These are phyloP conservation scores for Prietella phreatophila DNA, from an alignment of 2,113 vertebrate species.

Conservation along the genomic window DNA sequence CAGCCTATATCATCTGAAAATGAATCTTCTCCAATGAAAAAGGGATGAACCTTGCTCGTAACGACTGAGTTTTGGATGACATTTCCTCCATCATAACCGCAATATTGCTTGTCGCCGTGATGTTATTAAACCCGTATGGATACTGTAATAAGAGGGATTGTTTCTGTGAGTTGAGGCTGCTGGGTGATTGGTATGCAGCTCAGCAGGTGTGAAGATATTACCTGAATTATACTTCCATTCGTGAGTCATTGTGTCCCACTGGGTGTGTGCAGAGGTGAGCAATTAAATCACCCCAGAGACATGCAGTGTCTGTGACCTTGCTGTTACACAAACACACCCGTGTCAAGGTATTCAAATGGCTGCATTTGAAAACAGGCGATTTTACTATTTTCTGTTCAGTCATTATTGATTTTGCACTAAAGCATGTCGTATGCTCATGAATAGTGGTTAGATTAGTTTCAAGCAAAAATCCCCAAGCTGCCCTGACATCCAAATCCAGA, in stretches of 20 bases:
- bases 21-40: neutral
- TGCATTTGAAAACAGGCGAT: neutral
- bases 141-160: slow-evolving; percentile 35
- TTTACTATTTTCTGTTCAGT: neutral
- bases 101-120: slow-evolving; percentile 29
- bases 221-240: slow-evolving; percentile 53
- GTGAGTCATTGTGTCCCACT: slow-evolving; percentile 61
- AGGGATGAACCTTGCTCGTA: neutral
- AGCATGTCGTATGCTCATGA: neutral
- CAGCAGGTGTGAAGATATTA: slow-evolving; percentile 52
- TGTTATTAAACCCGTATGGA: slow-evolving; percentile 28
- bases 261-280: slow-evolving; percentile 54
- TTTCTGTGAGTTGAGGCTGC: slow-evolving; percentile 16
- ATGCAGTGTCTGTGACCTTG: slow-evolving; percentile 66
- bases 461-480: neutral
- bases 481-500: slow-evolving; percentile 3
- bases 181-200: slow-evolving; percentile 52
- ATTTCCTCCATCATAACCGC: slow-evolving; percentile 15
- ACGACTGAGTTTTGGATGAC: slow-evolving; percentile 15
- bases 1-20: neutral
- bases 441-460: slow-evolving; percentile 6
- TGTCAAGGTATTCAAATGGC: neutral
- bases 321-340: slow-evolving; percentile 19
- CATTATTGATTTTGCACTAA: slow-evolving; percentile 14
- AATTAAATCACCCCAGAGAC: slow-evolving; percentile 63